A percentile compares a stretch with the other conserved stretches of the same genome.
Evolutionary conservation across 2,888 invertebrate species (phyloP).

Genomic region (Acleris holmiana): DNA sequence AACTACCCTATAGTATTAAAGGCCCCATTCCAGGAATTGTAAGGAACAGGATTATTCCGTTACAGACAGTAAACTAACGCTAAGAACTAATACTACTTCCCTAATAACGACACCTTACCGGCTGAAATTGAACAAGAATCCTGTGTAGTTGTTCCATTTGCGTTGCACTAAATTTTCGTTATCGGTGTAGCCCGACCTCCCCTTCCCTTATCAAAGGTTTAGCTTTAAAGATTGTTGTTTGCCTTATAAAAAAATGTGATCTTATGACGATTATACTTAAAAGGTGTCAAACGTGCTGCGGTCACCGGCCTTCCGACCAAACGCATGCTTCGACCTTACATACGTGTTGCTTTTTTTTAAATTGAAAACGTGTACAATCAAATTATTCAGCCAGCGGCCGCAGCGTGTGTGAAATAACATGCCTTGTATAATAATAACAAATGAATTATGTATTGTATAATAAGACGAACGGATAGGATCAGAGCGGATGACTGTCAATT

Average conservation of each 20-base stretch:
- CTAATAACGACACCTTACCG: background rate
- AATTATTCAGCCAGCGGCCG: slow-evolving; percentile 50
- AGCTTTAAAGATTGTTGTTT: slow-evolving; percentile 84
- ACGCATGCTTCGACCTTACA: background rate
- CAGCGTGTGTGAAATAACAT: slow-evolving; percentile 68
- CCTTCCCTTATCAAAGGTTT: slow-evolving; percentile 73
- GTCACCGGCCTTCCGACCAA: slow-evolving; percentile 45
- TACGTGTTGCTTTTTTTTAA: background rate
- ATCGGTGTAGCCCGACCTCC: slow-evolving; percentile 61
- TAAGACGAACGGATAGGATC: slow-evolving; percentile 71
- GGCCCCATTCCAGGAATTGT: slow-evolving; percentile 61
- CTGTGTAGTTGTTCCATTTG: slow-evolving; percentile 21
- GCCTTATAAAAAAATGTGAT: slow-evolving; percentile 84
- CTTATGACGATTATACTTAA: slow-evolving; percentile 82
- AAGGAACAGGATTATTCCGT: background rate
- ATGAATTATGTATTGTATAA: slow-evolving; percentile 74
- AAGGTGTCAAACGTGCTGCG: slow-evolving; percentile 66
- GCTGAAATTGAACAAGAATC: background rate
- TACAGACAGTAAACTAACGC: slow-evolving; percentile 4
- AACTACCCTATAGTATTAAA: slow-evolving; percentile 63
- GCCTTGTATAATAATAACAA: slow-evolving; percentile 82
- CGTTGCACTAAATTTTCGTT: slow-evolving; percentile 51
- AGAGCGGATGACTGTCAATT: slow-evolving; percentile 71
- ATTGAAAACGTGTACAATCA: background rate
- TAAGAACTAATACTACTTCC: background rate